These are phyloP conservation scores for Poicephalus gulielmi DNA, from an alignment of 2,113 vertebrate genomes.

Conservation along the genomic window DNA sequence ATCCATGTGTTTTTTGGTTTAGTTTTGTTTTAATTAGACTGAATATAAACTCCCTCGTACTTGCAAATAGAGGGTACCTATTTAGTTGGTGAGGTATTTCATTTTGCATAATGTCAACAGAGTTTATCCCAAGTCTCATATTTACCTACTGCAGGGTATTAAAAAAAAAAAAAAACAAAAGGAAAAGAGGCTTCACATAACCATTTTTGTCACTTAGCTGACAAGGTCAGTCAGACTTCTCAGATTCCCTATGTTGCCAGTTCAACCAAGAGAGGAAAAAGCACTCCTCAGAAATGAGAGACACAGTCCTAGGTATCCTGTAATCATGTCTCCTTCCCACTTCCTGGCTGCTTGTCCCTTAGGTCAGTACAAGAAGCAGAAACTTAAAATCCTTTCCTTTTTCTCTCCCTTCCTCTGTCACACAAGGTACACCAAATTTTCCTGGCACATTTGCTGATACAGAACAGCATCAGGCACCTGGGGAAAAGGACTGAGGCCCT, in stretches of 20 bases:
- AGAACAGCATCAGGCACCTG: not conserved
- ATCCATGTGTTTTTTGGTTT: not conserved
- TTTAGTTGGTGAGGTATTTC: not conserved
- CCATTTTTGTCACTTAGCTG: not conserved
- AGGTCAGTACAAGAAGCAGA: not conserved
- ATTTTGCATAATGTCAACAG: not conserved
- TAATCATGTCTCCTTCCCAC: not conserved
- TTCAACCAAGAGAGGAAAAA: not conserved
- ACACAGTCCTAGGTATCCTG: not conserved
- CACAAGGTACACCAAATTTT: not conserved
- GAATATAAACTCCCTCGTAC: not conserved
- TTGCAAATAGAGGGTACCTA: not conserved
- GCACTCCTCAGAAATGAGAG: not conserved
- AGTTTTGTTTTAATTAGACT: not conserved
- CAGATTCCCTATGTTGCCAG: not conserved
- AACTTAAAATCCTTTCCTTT: not conserved
- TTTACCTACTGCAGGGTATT: not conserved
- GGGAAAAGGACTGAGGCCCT: not conserved
- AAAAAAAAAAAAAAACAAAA: accelerated
- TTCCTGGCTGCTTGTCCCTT: not conserved
- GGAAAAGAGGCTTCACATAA: not conserved
- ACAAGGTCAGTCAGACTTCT: not conserved
- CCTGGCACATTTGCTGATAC: not conserved
- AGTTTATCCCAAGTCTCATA: not conserved
- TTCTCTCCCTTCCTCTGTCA: not conserved